phyloP scores from a whole-genome alignment of 2,888 invertebrate genomes.

The Anarsia innoxiella region DNA sequence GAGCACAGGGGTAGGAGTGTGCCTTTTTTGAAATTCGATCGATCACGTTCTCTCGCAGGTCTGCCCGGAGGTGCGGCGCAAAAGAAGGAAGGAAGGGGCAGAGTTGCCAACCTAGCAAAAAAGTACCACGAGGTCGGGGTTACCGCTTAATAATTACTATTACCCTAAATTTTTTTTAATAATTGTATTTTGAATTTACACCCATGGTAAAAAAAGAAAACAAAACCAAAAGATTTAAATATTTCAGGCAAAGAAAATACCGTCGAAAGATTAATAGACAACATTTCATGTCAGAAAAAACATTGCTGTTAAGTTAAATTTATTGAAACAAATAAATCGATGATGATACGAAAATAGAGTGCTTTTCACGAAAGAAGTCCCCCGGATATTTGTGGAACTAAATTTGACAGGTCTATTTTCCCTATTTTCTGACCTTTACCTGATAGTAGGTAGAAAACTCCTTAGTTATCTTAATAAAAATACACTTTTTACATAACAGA shows the following conservation, averaged over 20 bases:
- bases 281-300: not conserved
- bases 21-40: conserved; percentile 75
- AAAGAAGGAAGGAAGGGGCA: conserved; percentile 73
- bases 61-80: conserved; percentile 69
- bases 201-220: too few relatives aligned
- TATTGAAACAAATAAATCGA: not conserved
- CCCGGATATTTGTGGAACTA: too few relatives aligned
- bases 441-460: too few relatives aligned
- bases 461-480: too few relatives aligned
- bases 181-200: too few relatives aligned
- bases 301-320: not conserved
- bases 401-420: too few relatives aligned
- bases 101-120: conserved; percentile 59
- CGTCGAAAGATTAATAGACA: not conserved
- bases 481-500: too few relatives aligned
- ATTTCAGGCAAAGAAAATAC: not conserved
- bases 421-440: too few relatives aligned
- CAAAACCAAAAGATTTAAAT: not conserved
- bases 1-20: conserved; percentile 73
- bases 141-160: conserved; percentile 18
- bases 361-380: too few relatives aligned
- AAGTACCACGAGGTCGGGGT: conserved; percentile 69
- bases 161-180: not conserved
- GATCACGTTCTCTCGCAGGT: conserved; percentile 72
- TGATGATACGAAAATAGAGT: not conserved